Evolutionary conservation across 2,113 vertebrate genomes (phyloP), one percentile per base, ranked within the genome.

Genomic region (Amia ocellicauda): DNA sequence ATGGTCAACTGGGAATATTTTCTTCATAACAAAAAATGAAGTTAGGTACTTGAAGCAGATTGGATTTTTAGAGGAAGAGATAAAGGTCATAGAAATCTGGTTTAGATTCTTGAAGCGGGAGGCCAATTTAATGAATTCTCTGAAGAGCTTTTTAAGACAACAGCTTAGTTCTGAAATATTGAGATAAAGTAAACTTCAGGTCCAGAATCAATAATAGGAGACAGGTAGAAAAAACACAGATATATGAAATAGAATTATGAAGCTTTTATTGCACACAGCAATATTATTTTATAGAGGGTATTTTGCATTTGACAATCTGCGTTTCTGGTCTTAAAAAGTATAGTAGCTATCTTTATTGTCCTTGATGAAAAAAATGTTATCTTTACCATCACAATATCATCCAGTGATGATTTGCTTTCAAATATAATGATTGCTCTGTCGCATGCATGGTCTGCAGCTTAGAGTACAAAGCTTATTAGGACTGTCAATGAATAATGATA

Each of bases 71-170:
- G 78, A 78, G 53, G 2, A 1, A 78, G 62, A 63, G 14, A 60
- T 69, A 74, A 80, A 80, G 61, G 78, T 86, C 75, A 79, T 19
- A 66, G 68, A 69, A 74, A 74, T 58, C 70, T 24, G 49, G 70
- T n/a, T 74, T 22, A 53, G 23, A 67, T 61, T 78, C 55, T 58
- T 69, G 73, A 78, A 69, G 53, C 72, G 60, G 75, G 29, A 23
- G 53, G 17, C 71, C 74, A 4, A 74, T 76, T 77, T 78, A 83
- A 79, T 75, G 66, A 80, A 69, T 81, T 76, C 24, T 68, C 22
- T 58, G 53, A 26, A 63, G 56, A 77, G 54, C 17, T 76, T 73
- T 70, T 67, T 54, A 71, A 75, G 49, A 56, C 36, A 69, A 69
- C 3, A 13, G 24, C 31, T 19, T 10, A 11, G 27, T 27, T 63